Evolutionary conservation across 2,888 invertebrate genomes (phyloP).

Genomic region (Hyppa rectilinea): DNA sequence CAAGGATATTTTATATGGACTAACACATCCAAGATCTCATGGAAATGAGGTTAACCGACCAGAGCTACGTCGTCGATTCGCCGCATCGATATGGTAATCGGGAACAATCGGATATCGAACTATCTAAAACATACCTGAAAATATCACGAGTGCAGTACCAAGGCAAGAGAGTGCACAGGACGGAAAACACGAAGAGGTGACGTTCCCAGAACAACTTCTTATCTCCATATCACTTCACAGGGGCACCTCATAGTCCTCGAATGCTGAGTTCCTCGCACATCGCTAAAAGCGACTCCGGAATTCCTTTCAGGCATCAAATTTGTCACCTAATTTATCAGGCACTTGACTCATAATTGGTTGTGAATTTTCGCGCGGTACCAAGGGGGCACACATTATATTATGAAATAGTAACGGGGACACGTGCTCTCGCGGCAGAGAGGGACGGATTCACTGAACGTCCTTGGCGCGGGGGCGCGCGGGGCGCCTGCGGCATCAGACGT

Average conservation of each 20-base stretch:
- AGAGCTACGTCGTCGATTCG: conserved; percentile 45
- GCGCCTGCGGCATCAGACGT: conserved; percentile 91
- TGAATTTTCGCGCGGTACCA: conserved; percentile 89
- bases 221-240: conserved; percentile 89
- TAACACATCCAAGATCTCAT: conserved; percentile 51
- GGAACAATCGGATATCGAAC: conserved; percentile 35
- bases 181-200: conserved; percentile 87
- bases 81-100: conserved; percentile 55
- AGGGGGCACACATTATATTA: conserved; percentile 90
- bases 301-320: conserved; percentile 87
- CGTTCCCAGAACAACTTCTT: conserved; percentile 82
- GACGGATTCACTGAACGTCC: conserved; percentile 91
- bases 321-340: conserved; percentile 88
- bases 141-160: conserved; percentile 79
- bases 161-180: conserved; percentile 85
- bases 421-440: conserved; percentile 91
- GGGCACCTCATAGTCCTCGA: conserved; percentile 85
- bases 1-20: conserved; percentile 73
- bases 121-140: conserved; percentile 80
- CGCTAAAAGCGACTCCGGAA: conserved; percentile 83
- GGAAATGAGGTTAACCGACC: conserved; percentile 66
- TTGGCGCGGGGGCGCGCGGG: conserved; percentile 89
- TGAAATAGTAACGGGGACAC: conserved; percentile 90
- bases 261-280: conserved; percentile 81
- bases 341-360: conserved; percentile 90